Percentiles rank a stretch among this genome's conserved stretches.
Evolutionary conservation across 2,113 vertebrate genomes (phyloP).

Genomic region (Opisthocomus hoazin): DNA sequence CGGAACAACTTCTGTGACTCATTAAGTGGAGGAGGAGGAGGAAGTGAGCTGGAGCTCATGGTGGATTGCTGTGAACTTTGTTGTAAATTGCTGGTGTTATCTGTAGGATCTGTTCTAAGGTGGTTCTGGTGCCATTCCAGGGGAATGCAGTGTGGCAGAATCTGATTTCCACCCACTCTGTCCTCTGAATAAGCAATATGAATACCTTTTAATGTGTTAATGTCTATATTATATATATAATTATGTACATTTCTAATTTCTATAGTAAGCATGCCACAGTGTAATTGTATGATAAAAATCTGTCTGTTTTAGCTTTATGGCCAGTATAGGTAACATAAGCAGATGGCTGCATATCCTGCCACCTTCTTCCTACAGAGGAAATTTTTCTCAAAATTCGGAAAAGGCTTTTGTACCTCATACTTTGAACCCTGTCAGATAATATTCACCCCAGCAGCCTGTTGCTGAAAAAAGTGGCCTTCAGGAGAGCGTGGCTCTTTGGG

Average conservation of each 20-base stretch:
- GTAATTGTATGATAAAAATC: neutral
- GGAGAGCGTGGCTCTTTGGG: neutral
- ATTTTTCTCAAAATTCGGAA: neutral
- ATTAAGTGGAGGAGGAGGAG: neutral
- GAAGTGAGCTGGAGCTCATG: neutral
- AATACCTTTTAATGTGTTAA: neutral
- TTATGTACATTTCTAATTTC: neutral
- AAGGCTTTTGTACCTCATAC: neutral
- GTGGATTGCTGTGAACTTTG: neutral
- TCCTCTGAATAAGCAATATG: neutral
- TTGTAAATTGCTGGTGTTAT: neutral
- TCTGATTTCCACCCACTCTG: constrained; percentile 10
- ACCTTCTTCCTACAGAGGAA: neutral
- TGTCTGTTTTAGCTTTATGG: neutral
- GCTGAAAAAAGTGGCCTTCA: neutral
- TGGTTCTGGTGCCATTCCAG: neutral
- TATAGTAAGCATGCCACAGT: neutral
- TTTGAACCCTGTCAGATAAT: neutral
- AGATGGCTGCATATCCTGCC: neutral
- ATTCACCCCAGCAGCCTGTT: neutral
- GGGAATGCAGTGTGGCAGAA: neutral
- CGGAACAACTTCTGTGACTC: neutral
- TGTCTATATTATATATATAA: neutral
- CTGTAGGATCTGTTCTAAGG: neutral
- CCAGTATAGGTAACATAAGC: neutral